Base-by-base conservation (phyloP, 1,140 invertebrate genomes). In the Euura saliciscinereae region DNA sequence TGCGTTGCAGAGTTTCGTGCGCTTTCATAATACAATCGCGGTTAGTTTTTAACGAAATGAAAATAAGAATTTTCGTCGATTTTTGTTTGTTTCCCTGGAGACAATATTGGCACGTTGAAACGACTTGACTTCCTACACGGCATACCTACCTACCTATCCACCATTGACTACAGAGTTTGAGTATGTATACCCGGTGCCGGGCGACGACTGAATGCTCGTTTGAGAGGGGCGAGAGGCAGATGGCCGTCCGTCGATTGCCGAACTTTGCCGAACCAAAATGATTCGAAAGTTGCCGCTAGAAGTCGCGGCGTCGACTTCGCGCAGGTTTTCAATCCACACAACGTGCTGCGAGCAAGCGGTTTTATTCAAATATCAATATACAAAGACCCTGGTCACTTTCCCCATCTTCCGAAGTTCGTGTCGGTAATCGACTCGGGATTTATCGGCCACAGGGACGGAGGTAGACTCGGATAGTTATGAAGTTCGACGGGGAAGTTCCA, bases 371-470 rank as follows among this genome's bases (percentile, higher is more conserved):
- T 28, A 28, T 28, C 0, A 28, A 28, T 28, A 28, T 28, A 1
- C 28, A 28, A 28, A 28, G 28, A 28, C 28, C 28, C 28, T 1
- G 28, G 28, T 28, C 28, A 28, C 28, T 28, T 28, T 70, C 90
- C 90, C 91, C 91, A 93, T 75, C 89, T 83, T 43, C 80, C 83
- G 75, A 91, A 84, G 67, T 81, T 79, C 10, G 81, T 82, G 78
- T 89, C 78, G 7, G 72, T 75, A 79, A 92, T 89, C 78, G 89
- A 88, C 59, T 89, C 85, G 0, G 83, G 78, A 45, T 86, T 89
- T 10, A 92, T 83, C 73, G 89, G 89, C 76, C 86, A 88, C 11
- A 92, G 46, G 43, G 91, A 92, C 11, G 89, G 90, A 42, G 92
- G 91, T 71, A 93, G 81, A 80, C 89, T 87, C 11, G 81, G 76